These are phyloP conservation scores for Drosophila flavopinicola DNA, from an alignment of 2,888 invertebrate genomes.

Conservation along the genomic window DNA sequence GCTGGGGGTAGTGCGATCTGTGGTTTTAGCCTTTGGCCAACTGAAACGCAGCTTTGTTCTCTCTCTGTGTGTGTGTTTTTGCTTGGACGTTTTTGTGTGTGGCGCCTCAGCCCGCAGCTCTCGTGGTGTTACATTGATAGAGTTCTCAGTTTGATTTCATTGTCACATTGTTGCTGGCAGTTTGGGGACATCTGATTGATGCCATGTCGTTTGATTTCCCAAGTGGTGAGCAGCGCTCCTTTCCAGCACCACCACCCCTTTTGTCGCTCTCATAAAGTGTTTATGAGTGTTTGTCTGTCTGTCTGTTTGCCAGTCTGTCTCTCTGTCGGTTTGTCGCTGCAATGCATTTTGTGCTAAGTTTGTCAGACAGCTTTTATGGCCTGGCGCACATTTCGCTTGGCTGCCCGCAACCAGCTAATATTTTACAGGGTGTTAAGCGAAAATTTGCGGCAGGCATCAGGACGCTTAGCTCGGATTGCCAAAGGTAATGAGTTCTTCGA, in stretches of 20 bases:
- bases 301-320: conserved; percentile 4
- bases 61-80: too few relatives aligned
- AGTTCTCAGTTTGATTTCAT: conserved; percentile 69
- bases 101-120: conserved; percentile 24
- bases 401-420: conserved; percentile 54
- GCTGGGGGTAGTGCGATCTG: conserved; percentile 12
- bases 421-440: conserved; percentile 73
- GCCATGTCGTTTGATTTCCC: conserved; percentile 75
- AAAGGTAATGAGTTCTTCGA: conserved; percentile 52
- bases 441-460: conserved; percentile 68
- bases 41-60: conserved; percentile 36
- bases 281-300: conserved; percentile 57
- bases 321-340: conserved; percentile 9
- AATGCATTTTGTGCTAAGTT: conserved; percentile 46
- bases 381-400: conserved; percentile 38
- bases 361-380: conserved; percentile 61
- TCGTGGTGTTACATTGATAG: conserved; percentile 20
- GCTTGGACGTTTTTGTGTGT: conserved; percentile 1
- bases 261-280: conserved; percentile 66
- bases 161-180: conserved; percentile 66
- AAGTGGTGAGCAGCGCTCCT: conserved; percentile 50
- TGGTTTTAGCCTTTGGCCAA: conserved; percentile 61
- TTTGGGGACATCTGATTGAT: conserved; percentile 54
- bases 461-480: conserved; percentile 43
- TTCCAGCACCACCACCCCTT: conserved; percentile 11